Evolutionary conservation across 2,888 invertebrate species (phyloP).

Genomic region (Halictus quadricinctus): DNA sequence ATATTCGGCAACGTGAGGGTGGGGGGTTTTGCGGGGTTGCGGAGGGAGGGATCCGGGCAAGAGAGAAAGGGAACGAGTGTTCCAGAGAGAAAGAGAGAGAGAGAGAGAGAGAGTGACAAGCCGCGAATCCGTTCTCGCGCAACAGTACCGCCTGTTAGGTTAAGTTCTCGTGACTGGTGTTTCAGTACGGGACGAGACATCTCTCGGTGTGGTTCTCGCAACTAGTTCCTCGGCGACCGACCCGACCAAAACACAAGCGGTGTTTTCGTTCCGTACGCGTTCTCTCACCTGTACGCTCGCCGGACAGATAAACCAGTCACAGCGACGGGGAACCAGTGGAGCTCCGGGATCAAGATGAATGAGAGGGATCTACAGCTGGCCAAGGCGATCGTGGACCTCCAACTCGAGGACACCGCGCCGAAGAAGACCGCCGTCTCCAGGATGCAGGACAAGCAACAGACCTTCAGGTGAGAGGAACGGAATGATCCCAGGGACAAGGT

Average conservation of each 20-base stretch:
- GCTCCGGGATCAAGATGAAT: slow-evolving; percentile 84
- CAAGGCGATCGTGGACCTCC: slow-evolving; percentile 86
- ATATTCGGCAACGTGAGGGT: slow-evolving; percentile 32
- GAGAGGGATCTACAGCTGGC: slow-evolving; percentile 90
- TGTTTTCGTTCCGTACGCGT: background rate
- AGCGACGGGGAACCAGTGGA: background rate
- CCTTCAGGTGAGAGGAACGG: slow-evolving; percentile 68
- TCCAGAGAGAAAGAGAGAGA: background rate
- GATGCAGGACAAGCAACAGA: slow-evolving; percentile 87
- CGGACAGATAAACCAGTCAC: background rate
- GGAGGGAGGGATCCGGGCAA: background rate
- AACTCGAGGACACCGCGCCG: slow-evolving; percentile 82
- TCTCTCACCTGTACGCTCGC: background rate
- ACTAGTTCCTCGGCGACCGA: slow-evolving; percentile 4
- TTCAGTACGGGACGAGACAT: slow-evolving; percentile 72
- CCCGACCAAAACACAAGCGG: background rate
- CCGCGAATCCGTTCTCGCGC: slow-evolving; percentile 30
- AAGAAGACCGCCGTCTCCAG: slow-evolving; percentile 86
- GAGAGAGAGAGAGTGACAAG: slow-evolving; percentile 8
- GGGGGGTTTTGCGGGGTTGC: background rate
- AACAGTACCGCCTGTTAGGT: slow-evolving; percentile 37
- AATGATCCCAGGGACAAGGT: background rate
- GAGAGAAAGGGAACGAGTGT: background rate
- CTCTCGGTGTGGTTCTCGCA: slow-evolving; percentile 66
- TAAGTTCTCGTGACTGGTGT: slow-evolving; percentile 43